Conservation (phyloP, 1,140 invertebrate genomes). For the Amphibalanus amphitrite region DNA sequence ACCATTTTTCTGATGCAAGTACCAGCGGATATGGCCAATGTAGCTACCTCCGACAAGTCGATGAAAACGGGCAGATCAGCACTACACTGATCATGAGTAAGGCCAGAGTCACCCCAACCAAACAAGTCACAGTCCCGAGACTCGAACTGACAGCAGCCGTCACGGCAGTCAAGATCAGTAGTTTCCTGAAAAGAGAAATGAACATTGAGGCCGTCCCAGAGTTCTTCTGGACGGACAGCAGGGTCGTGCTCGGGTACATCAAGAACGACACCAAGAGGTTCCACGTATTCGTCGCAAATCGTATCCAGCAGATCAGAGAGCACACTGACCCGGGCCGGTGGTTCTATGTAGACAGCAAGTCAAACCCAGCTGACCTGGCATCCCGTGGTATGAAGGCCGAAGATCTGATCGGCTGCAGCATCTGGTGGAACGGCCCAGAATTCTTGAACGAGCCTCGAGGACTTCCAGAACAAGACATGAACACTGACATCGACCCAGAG, state of each 20-base stretch:
- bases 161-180: background rate
- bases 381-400: background rate
- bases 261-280: constrained; percentile 1
- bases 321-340: background rate
- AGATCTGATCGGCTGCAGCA: too few relatives aligned
- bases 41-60: background rate
- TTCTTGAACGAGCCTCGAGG: too few relatives aligned
- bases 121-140: background rate
- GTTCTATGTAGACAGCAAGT: background rate
- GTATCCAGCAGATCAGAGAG: background rate
- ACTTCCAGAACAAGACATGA: too few relatives aligned
- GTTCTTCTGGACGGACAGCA: constrained; percentile 6
- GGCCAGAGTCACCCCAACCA: background rate
- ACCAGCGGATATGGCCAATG: background rate
- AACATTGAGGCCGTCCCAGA: too few relatives aligned
- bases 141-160: too few relatives aligned
- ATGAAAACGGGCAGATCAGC: background rate
- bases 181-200: too few relatives aligned
- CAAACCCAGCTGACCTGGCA: background rate
- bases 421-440: too few relatives aligned
- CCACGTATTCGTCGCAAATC: constrained; percentile 1
- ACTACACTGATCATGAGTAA: background rate
- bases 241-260: constrained; percentile 3
- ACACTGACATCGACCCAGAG: too few relatives aligned
- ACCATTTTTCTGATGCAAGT: constrained; percentile 1